Percentiles rank a stretch among this genome's conserved stretches.
Evolutionary conservation across 2,888 invertebrate species (phyloP).

Genomic region (Heliconius sara): DNA sequence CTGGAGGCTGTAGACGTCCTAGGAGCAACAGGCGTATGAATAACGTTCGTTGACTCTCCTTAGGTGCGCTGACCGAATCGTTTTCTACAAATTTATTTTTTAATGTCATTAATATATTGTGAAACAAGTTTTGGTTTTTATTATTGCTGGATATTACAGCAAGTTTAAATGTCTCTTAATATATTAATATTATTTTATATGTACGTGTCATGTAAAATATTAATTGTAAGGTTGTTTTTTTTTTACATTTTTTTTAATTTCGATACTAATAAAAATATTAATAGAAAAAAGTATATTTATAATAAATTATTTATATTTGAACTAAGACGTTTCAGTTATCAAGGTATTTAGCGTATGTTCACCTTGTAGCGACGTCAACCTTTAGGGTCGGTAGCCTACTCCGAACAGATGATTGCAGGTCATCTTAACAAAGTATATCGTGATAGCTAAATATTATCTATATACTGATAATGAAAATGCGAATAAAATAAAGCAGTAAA

Average conservation of each 20-base stretch:
- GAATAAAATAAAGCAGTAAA: background rate
- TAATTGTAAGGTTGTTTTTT: background rate
- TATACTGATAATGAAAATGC: background rate
- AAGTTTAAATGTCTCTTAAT: background rate
- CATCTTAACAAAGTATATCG: conserved; percentile 43
- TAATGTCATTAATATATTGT: conserved; percentile 28
- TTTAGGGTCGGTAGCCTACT: conserved; percentile 68
- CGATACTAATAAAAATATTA: background rate
- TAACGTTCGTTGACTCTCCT: conserved; percentile 50
- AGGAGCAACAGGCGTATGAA: conserved; percentile 47
- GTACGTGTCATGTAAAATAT: background rate
- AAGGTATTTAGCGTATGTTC: conserved; percentile 61
- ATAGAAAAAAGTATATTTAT: background rate
- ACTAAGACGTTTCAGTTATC: conserved; percentile 57
- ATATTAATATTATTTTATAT: background rate
- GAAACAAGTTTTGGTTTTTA: conserved; percentile 33
- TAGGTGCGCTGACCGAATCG: conserved; percentile 48
- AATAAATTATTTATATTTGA: background rate
- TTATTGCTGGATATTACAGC: background rate
- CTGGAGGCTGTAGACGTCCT: conserved; percentile 44
- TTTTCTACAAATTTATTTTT: conserved; percentile 25
- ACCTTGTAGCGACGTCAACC: conserved; percentile 65
- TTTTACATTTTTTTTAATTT: background rate
- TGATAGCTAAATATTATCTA: conserved; percentile 5
- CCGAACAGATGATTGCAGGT: conserved; percentile 61